A percentile compares a stretch with the other conserved stretches of the same genome.
Conservation (phyloP, 2,797 vertebrate genomes). For the Cyprinella venusta region DNA sequence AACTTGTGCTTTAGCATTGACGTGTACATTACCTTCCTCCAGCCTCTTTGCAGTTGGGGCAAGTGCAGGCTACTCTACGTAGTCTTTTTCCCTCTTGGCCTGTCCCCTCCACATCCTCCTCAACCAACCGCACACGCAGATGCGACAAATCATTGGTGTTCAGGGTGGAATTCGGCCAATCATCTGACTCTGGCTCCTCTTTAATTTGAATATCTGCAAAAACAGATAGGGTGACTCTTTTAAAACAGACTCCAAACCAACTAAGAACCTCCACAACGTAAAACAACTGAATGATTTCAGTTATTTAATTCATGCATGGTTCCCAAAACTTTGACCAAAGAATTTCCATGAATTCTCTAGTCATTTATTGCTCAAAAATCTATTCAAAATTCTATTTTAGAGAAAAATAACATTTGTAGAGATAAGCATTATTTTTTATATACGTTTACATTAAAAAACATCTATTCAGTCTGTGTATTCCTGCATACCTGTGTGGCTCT, state of each 20-base stretch:
- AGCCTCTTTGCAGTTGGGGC: slow-evolving; percentile 98
- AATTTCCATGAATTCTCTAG: not conserved
- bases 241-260: not conserved
- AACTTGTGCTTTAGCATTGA: not conserved
- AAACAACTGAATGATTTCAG: not conserved
- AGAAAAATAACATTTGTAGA: not conserved
- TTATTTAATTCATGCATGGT: not conserved
- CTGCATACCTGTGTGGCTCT: slow-evolving; percentile 87
- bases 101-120: slow-evolving; percentile 89
- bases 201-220: slow-evolving; percentile 94
- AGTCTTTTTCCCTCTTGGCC: slow-evolving; percentile 95
- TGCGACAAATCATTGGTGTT: slow-evolving; percentile 96
- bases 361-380: not conserved
- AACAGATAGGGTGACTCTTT: not conserved
- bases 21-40: slow-evolving; percentile 87
- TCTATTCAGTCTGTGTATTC: not conserved
- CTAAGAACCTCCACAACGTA: not conserved
- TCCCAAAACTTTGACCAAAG: not conserved
- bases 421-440: not conserved
- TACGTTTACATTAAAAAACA: not conserved
- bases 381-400: not conserved
- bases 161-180: slow-evolving; percentile 96
- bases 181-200: slow-evolving; percentile 97
- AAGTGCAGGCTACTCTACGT: slow-evolving; percentile 95
- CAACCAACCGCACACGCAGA: slow-evolving; percentile 92